Base-by-base conservation (phyloP, 2,113 vertebrate genomes). In the Eleginops maclovinus region DNA sequence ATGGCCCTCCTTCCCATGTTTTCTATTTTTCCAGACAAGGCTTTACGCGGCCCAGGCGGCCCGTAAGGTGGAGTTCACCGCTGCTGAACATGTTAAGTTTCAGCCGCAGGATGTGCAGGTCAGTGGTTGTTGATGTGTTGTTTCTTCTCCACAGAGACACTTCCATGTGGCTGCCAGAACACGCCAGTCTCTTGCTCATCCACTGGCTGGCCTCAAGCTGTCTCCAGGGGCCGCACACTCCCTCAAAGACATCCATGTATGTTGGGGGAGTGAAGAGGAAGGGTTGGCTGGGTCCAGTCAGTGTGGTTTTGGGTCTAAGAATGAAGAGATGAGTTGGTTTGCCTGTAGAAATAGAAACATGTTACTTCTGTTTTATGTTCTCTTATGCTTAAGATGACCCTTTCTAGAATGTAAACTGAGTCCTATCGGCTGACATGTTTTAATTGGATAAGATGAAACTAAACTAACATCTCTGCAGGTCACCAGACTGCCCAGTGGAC, bases 31-130 rank as follows among this genome's bases (percentile, higher is more conserved):
- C 62, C 92, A 99, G 98, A 96, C 89, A 43, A 96, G 96, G 82
- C 93, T 98, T 92, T 99, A 97, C 56, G 97, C 96, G 9, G 95
- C 97, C 46, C 96, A 96, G 93, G 95, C 96, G 90, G 97, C 96
- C 53, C 94, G 93, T 86, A 98, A 95, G 92, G 81, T 87, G 79
- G 88, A 95, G 72, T 4, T 74, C 11, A 66, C 92, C n/a, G 91
- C 90, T 19, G 91, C 90, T 12, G 91, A 93, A 72, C 83, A 75
- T 10, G 75, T 94, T 19, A 95, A 91, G 77, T 94, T 93, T 47
- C 92, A 89, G 7, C 95, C 95, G 4, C 95, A 98, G 88, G 96
- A 97, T 64, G 94, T 96, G 53, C 96, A 98, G 96, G 98, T 99
- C 69, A 93, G 97, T 96, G 84, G 64, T 77, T 63, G 72, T 73